phyloP scores from a whole-genome alignment of 2,797 vertebrate species.

The Psittacula derbiana region DNA sequence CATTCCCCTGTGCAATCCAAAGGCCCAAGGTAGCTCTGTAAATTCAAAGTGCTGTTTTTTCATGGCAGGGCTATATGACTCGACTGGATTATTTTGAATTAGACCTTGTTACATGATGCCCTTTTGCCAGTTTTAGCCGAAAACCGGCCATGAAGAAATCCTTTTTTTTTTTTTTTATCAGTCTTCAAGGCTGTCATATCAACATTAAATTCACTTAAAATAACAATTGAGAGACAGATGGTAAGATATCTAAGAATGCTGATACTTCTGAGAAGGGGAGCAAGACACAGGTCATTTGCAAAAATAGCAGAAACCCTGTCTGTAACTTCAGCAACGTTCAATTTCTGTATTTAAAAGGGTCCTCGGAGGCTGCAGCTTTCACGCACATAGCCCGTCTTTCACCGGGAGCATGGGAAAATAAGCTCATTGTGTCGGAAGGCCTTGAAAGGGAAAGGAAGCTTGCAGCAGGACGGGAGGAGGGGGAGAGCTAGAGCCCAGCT shows the following conservation, averaged over 20 bases:
- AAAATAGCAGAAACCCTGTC: constrained; percentile 46
- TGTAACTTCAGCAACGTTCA: constrained; percentile 16
- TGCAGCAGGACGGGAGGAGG: not conserved
- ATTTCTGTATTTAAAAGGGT: constrained; percentile 38
- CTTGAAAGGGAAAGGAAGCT: constrained; percentile 62
- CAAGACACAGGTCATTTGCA: constrained; percentile 24
- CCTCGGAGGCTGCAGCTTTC: constrained; percentile 44
- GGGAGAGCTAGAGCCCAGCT: constrained; percentile 15
- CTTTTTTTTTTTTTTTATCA: not conserved
- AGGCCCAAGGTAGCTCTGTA: not conserved
- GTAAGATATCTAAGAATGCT: constrained; percentile 29
- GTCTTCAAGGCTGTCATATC: not conserved
- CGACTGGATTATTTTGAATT: not conserved
- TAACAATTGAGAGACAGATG: constrained; percentile 9
- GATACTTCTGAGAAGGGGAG: constrained; percentile 40
- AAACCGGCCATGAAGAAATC: not conserved
- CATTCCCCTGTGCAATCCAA: not conserved
- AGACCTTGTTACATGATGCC: not conserved
- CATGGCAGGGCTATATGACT: not conserved
- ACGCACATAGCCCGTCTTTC: not conserved
- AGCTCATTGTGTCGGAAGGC: constrained; percentile 48
- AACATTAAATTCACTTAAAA: constrained; percentile 1
- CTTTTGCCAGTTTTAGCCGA: not conserved
- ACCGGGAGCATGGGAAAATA: constrained; percentile 34
- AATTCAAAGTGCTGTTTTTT: not conserved